Evolutionary conservation across 2,113 vertebrate genomes (phyloP).

Genomic region (Trematocara marginatum): DNA sequence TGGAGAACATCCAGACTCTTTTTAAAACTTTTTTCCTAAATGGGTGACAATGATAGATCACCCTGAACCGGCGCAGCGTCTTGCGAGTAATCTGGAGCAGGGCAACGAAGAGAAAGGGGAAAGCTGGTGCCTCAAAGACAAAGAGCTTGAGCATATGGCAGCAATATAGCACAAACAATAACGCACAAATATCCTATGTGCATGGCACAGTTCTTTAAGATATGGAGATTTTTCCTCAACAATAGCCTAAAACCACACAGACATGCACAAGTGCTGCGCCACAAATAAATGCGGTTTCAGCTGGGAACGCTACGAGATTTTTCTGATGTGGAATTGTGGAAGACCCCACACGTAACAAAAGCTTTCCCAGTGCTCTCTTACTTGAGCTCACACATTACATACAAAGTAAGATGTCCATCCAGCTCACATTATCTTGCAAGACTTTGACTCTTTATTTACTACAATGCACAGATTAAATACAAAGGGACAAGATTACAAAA

Average conservation of each 20-base stretch:
- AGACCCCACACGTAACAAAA: constrained; percentile 11
- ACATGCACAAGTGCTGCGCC: neutral
- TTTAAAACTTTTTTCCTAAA: constrained; percentile 12
- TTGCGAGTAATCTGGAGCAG: constrained; percentile 1
- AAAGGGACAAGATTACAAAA: neutral
- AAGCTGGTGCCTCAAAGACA: constrained; percentile 5
- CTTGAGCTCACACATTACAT: neutral
- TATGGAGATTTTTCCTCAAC: neutral
- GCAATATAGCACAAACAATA: constrained; percentile 12
- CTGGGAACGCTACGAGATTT: neutral
- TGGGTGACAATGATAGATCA: constrained; percentile 38
- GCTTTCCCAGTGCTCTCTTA: neutral
- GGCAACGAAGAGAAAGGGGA: neutral
- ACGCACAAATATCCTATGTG: neutral
- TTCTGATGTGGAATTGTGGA: neutral
- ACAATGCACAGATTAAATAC: neutral
- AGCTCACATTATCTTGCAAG: neutral
- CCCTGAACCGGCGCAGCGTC: neutral
- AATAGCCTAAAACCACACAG: neutral
- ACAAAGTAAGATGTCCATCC: neutral
- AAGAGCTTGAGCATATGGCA: constrained; percentile 21
- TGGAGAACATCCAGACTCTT: constrained; percentile 39
- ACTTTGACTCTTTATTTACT: neutral
- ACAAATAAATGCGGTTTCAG: constrained; percentile 11
- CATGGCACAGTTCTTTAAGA: neutral